These are phyloP conservation scores for Pyrrhosoma nymphula DNA, from an alignment of 2,888 invertebrate genomes.

Conservation along the genomic window DNA sequence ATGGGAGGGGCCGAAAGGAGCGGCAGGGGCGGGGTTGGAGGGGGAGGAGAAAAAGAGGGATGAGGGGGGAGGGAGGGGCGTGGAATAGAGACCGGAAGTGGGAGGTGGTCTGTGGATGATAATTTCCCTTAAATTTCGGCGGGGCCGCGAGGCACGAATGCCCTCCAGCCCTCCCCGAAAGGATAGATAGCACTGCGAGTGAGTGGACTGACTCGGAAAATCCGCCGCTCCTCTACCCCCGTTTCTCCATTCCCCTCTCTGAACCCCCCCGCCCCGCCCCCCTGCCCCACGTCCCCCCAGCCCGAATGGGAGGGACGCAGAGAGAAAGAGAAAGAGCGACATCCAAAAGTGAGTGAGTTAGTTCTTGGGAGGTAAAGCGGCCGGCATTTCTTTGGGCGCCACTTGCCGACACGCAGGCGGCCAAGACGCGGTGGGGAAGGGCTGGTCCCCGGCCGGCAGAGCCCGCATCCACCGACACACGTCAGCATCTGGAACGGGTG, in stretches of 20 bases:
- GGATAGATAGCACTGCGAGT: neutral
- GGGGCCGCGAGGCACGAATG: slow-evolving; percentile 45
- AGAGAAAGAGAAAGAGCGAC: neutral
- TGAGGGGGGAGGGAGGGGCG: neutral
- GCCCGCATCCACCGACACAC: no score
- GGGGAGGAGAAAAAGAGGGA: neutral
- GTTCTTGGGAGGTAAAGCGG: neutral
- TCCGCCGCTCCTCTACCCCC: neutral
- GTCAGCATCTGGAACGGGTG: no score
- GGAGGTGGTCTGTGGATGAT: slow-evolving; percentile 58
- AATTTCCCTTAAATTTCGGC: slow-evolving; percentile 51
- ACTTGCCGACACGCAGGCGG: neutral
- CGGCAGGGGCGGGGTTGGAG: neutral
- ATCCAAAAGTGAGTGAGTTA: neutral
- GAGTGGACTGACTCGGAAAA: neutral
- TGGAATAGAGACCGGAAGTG: slow-evolving; percentile 63
- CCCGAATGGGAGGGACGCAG: neutral
- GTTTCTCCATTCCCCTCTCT: neutral
- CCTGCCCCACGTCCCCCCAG: neutral
- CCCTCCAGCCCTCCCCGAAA: slow-evolving; percentile 36
- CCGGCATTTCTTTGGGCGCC: neutral
- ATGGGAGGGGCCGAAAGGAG: neutral
- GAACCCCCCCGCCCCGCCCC: neutral
- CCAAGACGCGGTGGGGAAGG: no score
- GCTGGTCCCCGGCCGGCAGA: no score